phyloP scores from a whole-genome alignment of 2,888 invertebrate species.

The Eurytoma adleriae region DNA sequence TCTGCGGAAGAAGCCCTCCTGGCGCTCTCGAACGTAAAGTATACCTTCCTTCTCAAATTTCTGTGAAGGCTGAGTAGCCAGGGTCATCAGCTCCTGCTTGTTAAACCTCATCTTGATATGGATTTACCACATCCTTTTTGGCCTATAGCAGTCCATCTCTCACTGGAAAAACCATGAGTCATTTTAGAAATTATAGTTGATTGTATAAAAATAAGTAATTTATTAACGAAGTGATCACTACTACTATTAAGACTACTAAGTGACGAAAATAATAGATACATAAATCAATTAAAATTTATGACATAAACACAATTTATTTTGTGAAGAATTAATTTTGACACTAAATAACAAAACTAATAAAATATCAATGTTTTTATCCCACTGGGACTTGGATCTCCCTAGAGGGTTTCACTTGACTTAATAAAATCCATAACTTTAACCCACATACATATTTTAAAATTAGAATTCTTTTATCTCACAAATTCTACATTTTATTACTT shows the following conservation, averaged over 20 bases:
- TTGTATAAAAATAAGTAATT: neutral
- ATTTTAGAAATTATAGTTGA: neutral
- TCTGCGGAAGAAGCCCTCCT: slow-evolving; percentile 94
- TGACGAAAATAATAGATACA: neutral
- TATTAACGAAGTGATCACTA: no score
- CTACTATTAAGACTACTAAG: no score
- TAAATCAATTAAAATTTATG: no score
- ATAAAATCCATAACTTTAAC: slow-evolving; percentile 25
- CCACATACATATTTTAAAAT: no score
- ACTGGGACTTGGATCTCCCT: slow-evolving; percentile 13
- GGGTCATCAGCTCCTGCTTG: slow-evolving; percentile 89
- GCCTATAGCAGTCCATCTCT: slow-evolving; percentile 34
- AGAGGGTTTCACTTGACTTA: slow-evolving; percentile 16
- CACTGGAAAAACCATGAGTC: slow-evolving; percentile 33
- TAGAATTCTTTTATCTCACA: no score
- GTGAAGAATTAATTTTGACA: neutral
- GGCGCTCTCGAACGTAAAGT: slow-evolving; percentile 89
- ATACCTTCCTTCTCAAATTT: slow-evolving; percentile 95
- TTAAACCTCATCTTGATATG: slow-evolving; percentile 88
- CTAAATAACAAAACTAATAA: slow-evolving; percentile 5
- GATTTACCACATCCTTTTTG: slow-evolving; percentile 49
- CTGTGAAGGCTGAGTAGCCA: slow-evolving; percentile 91
- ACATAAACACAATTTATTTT: neutral
- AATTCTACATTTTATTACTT: neutral
- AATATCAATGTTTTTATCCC: slow-evolving; percentile 12